Base-by-base conservation (phyloP, 2,797 vertebrate species). In the Holocentrus rufus region DNA sequence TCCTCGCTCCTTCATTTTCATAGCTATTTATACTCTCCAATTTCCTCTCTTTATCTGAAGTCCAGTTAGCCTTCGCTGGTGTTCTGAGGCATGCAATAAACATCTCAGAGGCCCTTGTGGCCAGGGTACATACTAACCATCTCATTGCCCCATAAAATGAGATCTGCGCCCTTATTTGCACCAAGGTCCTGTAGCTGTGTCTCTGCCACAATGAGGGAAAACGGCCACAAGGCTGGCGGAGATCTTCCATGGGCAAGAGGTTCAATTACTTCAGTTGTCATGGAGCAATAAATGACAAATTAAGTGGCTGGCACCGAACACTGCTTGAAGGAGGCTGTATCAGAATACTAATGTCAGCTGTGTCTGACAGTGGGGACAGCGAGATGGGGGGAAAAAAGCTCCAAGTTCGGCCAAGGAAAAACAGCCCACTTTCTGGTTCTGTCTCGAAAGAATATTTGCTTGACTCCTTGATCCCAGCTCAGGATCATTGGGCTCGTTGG, bases 181-280 rank as follows among this genome's bases (percentile, higher is more conserved):
- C 87, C 84, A 77, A 90, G 89, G 89, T 90, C 86, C 79, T 82
- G 63, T 62, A 65, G 82, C 61, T 76, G 70, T 68, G 27, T 80
- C 80, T 79, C 84, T 71, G 44, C 67, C 63, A 78, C 73, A 79
- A 69, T 76, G 77, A 80, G 72, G 79, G 79, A 74, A 84, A 88
- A 82, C 34, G 80, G 75, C 86, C 89, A 89, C 83, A 59, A 79
- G 85, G 89, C 85, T 84, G 83, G 86, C 87, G 77, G 85, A 83
- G 90, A 86, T 74, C 70, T 72, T 90, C 88, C 82, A 63, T 89
- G 86, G 90, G 90, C 90, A 87, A 90, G 88, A 89, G 88, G 91
- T 93, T 93, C 91, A 93, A 92, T 94, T 94, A 94, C 90, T 88
- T 86, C 87, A 92, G 92, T 93, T 94, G 91, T 93, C 93, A 91